Evolutionary conservation across 1,140 invertebrate genomes (phyloP).

Genomic region (Hylaeus volcanicus): DNA sequence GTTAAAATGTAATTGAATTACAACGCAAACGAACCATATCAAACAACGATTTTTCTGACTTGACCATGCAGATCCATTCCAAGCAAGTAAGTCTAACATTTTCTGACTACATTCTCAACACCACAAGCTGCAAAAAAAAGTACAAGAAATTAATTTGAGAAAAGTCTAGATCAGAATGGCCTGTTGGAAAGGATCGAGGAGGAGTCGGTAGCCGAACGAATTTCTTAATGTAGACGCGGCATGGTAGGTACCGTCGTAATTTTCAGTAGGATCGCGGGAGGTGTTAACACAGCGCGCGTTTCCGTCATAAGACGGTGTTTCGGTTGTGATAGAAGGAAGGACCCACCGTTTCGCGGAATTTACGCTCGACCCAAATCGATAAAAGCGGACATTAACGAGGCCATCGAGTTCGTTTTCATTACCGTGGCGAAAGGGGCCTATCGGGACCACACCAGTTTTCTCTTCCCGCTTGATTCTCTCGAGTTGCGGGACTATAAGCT

Average conservation of each 20-base stretch:
- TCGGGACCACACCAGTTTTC: conserved; percentile 13
- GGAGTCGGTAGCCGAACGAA: conserved; percentile 57
- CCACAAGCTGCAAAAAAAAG: neutral
- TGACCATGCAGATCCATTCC: no score
- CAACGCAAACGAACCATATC: no score
- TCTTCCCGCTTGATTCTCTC: neutral
- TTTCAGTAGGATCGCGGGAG: conserved; percentile 33
- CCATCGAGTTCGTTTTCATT: conserved; percentile 72
- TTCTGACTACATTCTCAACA: no score
- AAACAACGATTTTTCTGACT: no score
- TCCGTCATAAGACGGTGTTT: conserved; percentile 23
- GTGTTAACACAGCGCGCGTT: conserved; percentile 50
- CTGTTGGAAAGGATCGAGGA: conserved; percentile 19
- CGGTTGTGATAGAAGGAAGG: neutral
- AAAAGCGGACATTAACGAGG: conserved; percentile 76
- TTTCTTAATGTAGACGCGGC: conserved; percentile 47
- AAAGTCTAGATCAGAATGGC: no score
- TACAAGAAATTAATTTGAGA: conserved; percentile 51
- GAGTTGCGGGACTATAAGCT: conserved; percentile 35
- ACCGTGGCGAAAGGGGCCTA: conserved; percentile 69
- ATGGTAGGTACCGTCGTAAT: conserved; percentile 49
- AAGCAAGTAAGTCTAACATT: no score
- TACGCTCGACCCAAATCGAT: conserved; percentile 70
- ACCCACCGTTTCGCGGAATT: conserved; percentile 51
- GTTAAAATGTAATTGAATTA: no score